These are phyloP conservation scores for Diaperis boleti DNA, from an alignment of 2,888 invertebrate genomes.

Conservation along the genomic window DNA sequence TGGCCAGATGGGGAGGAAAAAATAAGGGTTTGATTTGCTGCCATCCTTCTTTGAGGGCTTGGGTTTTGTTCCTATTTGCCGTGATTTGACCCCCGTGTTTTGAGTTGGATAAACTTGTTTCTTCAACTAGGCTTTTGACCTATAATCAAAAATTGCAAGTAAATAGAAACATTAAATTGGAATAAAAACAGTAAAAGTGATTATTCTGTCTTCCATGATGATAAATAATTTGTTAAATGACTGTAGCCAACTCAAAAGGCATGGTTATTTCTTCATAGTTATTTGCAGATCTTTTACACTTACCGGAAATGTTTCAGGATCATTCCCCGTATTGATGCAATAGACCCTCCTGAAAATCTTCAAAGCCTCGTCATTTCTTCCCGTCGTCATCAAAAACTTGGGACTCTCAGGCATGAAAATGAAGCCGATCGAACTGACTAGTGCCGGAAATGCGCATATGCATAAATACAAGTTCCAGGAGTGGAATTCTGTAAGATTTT, in stretches of 20 bases:
- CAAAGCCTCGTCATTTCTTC: slow-evolving; percentile 76
- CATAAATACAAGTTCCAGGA: slow-evolving; percentile 75
- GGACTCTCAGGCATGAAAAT: slow-evolving; percentile 81
- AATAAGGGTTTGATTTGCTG: slow-evolving; percentile 76
- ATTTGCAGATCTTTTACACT: too few relatives aligned
- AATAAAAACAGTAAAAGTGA: slow-evolving; percentile 60
- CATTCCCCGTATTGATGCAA: slow-evolving; percentile 73
- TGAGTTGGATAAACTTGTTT: slow-evolving; percentile 44
- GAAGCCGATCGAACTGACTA: slow-evolving; percentile 74
- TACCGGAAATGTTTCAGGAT: slow-evolving; percentile 76
- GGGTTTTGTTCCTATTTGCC: slow-evolving; percentile 57
- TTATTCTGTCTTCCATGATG: too few relatives aligned
- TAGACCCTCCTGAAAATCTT: slow-evolving; percentile 75
- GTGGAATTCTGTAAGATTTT: slow-evolving; percentile 67
- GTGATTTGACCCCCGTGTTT: slow-evolving; percentile 60
- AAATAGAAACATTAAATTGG: neutral
- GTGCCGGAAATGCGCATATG: slow-evolving; percentile 73
- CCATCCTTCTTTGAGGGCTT: slow-evolving; percentile 70
- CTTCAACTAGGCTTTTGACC: slow-evolving; percentile 59
- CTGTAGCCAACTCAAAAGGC: too few relatives aligned
- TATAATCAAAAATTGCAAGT: slow-evolving; percentile 44
- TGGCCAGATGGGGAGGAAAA: slow-evolving; percentile 70
- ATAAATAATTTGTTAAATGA: too few relatives aligned
- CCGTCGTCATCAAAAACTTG: slow-evolving; percentile 80
- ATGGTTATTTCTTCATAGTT: too few relatives aligned